These are phyloP conservation scores for Phylloscopus trochiloides DNA, from an alignment of 2,113 vertebrate genomes.

Conservation along the genomic window DNA sequence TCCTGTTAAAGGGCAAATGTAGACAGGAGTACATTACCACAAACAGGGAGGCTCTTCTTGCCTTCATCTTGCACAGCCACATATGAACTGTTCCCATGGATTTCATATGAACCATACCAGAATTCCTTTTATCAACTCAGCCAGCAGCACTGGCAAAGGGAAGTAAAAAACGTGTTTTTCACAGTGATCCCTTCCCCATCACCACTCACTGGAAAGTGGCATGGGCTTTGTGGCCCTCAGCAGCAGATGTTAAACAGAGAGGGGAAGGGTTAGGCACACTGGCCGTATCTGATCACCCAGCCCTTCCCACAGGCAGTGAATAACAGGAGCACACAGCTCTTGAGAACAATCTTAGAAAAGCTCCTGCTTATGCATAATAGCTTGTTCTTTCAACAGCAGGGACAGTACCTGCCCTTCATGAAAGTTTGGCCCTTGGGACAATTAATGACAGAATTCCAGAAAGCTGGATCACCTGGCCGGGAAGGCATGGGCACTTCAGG, in stretches of 20 bases:
- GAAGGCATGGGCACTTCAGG: not conserved
- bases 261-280: not conserved
- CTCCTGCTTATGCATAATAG: not conserved
- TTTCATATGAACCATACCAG: not conserved
- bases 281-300: not conserved
- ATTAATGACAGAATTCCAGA: not conserved
- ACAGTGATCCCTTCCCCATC: not conserved
- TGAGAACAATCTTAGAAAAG: not conserved
- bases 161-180: not conserved
- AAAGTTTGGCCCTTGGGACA: not conserved
- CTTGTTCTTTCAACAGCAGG: not conserved
- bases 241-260: not conserved
- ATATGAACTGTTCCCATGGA: not conserved
- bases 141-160: not conserved
- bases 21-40: not conserved
- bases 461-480: not conserved
- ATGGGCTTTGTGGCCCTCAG: not conserved
- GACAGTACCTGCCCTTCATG: not conserved
- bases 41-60: not conserved
- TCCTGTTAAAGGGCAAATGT: not conserved
- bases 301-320: not conserved
- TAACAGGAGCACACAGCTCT: not conserved
- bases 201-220: not conserved
- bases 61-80: not conserved
- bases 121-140: not conserved